phyloP scores from a whole-genome alignment of 2,113 vertebrate genomes.

The Poeciliopsis prolifica region DNA sequence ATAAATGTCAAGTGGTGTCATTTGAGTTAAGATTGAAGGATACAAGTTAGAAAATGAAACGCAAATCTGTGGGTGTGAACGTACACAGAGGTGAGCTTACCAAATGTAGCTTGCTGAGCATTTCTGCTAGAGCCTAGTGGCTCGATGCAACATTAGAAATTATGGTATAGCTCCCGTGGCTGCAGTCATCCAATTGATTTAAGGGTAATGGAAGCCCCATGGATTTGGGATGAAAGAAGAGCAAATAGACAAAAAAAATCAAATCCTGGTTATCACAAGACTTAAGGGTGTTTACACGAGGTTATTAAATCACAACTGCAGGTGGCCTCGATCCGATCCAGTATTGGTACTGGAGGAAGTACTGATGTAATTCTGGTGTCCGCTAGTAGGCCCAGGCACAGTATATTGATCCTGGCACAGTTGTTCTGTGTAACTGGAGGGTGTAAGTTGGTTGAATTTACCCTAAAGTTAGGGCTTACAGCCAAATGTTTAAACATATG shows the following conservation, averaged over 20 bases:
- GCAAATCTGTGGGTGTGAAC: not conserved
- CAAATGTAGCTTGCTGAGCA: not conserved
- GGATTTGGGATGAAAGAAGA: constrained; percentile 12
- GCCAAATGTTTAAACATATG: no score
- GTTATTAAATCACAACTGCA: not conserved
- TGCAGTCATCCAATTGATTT: constrained; percentile 7
- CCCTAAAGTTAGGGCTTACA: no score
- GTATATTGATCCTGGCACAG: no score
- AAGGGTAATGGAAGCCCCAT: not conserved
- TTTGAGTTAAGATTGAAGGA: constrained; percentile 5
- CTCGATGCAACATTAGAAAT: not conserved
- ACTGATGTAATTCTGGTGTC: no score
- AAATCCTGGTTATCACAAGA: not conserved
- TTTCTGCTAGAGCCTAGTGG: not conserved
- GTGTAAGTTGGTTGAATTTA: no score
- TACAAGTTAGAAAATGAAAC: constrained; percentile 13
- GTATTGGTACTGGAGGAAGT: no score
- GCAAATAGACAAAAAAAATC: not conserved
- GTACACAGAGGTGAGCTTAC: not conserved
- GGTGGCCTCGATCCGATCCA: no score
- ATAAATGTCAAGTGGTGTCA: constrained; percentile 14
- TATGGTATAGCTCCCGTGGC: not conserved
- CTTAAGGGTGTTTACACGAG: not conserved
- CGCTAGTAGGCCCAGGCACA: no score
- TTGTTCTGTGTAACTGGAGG: no score